Base-by-base conservation (phyloP, 2,888 invertebrate genomes). In the Limenitis camilla region DNA sequence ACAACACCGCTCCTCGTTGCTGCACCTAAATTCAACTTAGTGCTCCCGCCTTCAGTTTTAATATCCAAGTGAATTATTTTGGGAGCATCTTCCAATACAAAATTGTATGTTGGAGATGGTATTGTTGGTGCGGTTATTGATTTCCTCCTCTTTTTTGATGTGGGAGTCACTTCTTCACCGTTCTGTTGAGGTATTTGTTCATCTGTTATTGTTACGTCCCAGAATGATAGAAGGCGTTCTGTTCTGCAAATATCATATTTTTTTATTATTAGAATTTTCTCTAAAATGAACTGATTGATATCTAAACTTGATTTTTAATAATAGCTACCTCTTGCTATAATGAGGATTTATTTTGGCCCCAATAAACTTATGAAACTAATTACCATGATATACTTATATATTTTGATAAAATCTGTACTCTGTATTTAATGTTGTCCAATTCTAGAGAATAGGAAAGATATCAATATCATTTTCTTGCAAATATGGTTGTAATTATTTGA, bases 1-100 rank as follows among this genome's bases (percentile, higher is more conserved):
- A 94, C 90, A 5, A 92, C 91, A 0, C 97, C 97, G 67, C 92
- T 93, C 62, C 92, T 89, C 0, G 95, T 94, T 0, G 91, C 89
- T 0, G 91, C 90, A 0, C 86, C 77, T 63, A 72, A 81, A 74
- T 60, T 89, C 74, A 75, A 81, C 61, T 81, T 82, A 0, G 85
- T 86, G 7, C 89, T 89, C 0, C 88, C 89, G 5, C 89, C 89
- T 7, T 86, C 84, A 4, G 76, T 75, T 19, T 83, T 69, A 56
- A 89, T 69, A 1, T 88, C 76, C 0, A 91, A 89, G 36, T 83
- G 80, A 0, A 86, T 71, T 28, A 76, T 69, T 54, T 68, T 78
- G 0, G 92, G 91, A 19, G 92, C 89, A 63, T 94, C 94, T 68
- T 94, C 94, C 74, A 93, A 87, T 0, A 92, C 86, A 90, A 91